Conservation (phyloP, 2,797 vertebrate genomes). For the Peromyscus nudipes region DNA sequence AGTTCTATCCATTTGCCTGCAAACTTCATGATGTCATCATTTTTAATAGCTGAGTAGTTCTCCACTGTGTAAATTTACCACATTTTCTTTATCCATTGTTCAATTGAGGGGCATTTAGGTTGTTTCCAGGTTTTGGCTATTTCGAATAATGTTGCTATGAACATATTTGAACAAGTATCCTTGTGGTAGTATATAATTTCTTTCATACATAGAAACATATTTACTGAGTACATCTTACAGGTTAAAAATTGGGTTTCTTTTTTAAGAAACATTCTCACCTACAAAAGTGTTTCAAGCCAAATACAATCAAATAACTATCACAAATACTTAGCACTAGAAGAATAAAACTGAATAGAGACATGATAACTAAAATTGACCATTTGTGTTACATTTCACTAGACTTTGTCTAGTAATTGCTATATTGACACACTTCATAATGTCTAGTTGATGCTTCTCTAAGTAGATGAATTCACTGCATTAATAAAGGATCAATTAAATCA, state of each 20-base stretch:
- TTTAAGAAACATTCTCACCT: neutral
- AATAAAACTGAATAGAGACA: conserved; percentile 5
- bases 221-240: neutral
- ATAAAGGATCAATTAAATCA: conserved; percentile 54
- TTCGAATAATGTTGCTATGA: neutral
- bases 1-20: no score
- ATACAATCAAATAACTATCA: neutral
- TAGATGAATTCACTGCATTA: neutral
- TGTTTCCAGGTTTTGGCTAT: neutral
- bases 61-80: neutral
- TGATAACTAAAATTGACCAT: neutral
- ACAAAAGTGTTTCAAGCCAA: neutral
- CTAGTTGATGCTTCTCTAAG: conserved; percentile 46
- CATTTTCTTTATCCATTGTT: no score
- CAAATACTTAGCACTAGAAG: conserved; percentile 14
- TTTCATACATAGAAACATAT: neutral
- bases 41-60: neutral
- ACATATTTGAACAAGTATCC: neutral
- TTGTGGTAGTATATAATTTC: neutral
- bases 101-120: neutral
- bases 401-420: neutral
- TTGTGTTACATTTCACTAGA: conserved; percentile 28
- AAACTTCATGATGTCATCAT: neutral
- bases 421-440: conserved; percentile 34
- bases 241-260: neutral